phyloP scores from a whole-genome alignment of 2,113 vertebrate genomes.

The Cebidichthys violaceus region DNA sequence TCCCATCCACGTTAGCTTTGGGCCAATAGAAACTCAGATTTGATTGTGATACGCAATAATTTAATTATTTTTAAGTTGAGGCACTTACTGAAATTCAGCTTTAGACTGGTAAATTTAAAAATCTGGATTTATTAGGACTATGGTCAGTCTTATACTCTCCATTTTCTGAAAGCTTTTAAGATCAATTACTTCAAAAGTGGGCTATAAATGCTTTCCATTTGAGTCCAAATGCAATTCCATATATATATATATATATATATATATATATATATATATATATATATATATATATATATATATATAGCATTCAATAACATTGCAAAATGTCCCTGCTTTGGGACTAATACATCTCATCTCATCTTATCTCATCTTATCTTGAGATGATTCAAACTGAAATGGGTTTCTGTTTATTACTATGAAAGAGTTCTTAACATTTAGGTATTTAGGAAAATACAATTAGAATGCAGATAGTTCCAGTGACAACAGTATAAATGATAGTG shows the following conservation, averaged over 20 bases:
- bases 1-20: not conserved
- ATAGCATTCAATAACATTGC: not conserved
- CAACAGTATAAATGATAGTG: not conserved
- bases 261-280: no score
- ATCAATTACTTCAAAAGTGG: not conserved
- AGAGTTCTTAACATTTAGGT: not conserved
- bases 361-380: not conserved
- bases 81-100: not conserved
- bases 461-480: not conserved
- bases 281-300: no score
- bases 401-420: not conserved
- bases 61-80: not conserved
- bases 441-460: not conserved
- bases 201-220: not conserved
- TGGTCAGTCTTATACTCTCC: not conserved
- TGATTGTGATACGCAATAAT: not conserved
- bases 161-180: not conserved
- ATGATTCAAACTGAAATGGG: not conserved
- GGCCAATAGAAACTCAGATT: conserved; percentile 1
- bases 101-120: not conserved
- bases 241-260: no score
- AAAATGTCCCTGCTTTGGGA: not conserved
- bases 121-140: not conserved
- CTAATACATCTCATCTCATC: not conserved
- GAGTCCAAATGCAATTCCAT: not conserved